Base-by-base conservation (phyloP, 2,888 invertebrate genomes). In the Metallyticus violacea region DNA sequence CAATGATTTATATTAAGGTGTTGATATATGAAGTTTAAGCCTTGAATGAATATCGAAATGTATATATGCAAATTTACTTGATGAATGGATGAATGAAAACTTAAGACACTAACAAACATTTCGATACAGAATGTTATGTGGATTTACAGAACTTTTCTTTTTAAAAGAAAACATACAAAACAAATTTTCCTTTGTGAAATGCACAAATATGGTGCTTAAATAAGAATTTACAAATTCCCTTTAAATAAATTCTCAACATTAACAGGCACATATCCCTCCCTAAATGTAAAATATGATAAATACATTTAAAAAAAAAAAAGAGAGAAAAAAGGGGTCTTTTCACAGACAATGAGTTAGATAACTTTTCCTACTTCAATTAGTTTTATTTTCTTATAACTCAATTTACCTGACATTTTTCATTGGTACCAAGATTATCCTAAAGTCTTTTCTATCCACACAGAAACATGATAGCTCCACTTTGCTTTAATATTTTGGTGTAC, bases 341-440 rank as follows among this genome's bases (percentile, higher is more conserved):
- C 40, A 62, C 40, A 62, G 40, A 62, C 40, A 62, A 62, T 62
- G 40, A 62, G 40, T 62, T 62, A 62, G 40, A 62, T 62, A 62
- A 62, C 40, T 79, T 81, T 77, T 83, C 76, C 77, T 77, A 83
- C 83, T 83, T 83, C 83, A 28, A 83, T 83, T 83, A 83, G 76
- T 83, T 83, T 83, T 83, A 83, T 83, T 83, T 83, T 83, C 83
- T 77, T 83, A 83, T 83, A 83, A 83, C 82, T 83, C 83, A 83
- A 83, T 83, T 83, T 83, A 83, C 27, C 83, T 28, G n/a, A 83
- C 28, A 29, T 62, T 77, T 83, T 83, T 83, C 27, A 83, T 83
- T 77, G 83, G 83, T 83, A 28, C 25, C 15, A 82, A 27, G 6
- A 76, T 22, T 79, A 79, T 79, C 77, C 83, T 77, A 7, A 7